Base-by-base conservation (phyloP, 2,888 invertebrate genomes). In the Plebejus anna region DNA sequence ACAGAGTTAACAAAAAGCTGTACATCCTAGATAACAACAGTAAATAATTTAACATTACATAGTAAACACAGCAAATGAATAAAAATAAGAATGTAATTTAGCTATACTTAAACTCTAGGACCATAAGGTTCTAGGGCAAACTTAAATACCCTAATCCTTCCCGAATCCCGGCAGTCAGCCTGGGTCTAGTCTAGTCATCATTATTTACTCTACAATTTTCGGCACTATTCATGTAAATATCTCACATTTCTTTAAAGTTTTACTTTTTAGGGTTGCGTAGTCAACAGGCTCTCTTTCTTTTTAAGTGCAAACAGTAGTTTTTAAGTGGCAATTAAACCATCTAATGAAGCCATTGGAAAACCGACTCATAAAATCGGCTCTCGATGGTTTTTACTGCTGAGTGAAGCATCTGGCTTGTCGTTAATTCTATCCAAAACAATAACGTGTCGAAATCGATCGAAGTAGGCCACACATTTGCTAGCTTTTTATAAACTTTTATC, bases 291-390 rank as follows among this genome's bases (percentile, higher is more conserved):
- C n/a, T 42, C 38, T 38, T 55, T 13, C 13, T 28, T 32, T 11
- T 38, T 6, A 47, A 22, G 47, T 42, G 4, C 42, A 47, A 72
- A 73, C 32, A 72, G 22, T 22, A 66, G 32, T 13, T 66, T 32
- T 13, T 66, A 66, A 66, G 66, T 36, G 32, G 28, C 61, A 47
- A 72, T 47, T 13, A 42, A 22, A n/a, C 11, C 28, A 32, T 51
- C 16, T 13, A 55, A 51, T 73, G 28, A 51, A 72, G 76, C 75
- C 36, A 78, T 78, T 22, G 51, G 11, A 55, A 57, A 76, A 57
- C 13, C 51, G 36, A 38, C 22, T 70, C 70, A 57, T 76, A 76
- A 76, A 76, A 76, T 66, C 55, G 76, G 57, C 51, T 13, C 51
- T 75, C 32, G 70, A 70, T 70, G 51, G 66, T 59, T 36, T 28